Conservation (phyloP, 2,888 invertebrate genomes). For the Rhaphigaster nebulosa region DNA sequence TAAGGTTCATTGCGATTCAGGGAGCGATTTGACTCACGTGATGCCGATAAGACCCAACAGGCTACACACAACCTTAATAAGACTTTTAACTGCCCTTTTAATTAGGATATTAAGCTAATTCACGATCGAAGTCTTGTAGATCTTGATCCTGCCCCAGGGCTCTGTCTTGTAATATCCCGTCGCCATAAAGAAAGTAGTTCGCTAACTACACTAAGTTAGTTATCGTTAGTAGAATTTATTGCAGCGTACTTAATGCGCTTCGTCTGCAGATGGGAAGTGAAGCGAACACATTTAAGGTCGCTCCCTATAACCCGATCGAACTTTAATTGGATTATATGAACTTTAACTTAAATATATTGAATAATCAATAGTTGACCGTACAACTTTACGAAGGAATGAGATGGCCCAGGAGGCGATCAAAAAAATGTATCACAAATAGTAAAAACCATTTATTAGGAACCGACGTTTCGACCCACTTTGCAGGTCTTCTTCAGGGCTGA, state of each 20-base stretch:
- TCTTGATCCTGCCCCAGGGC: not conserved
- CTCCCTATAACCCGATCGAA: not conserved
- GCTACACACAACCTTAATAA: conserved; percentile 7
- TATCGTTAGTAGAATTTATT: conserved; percentile 27
- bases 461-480: too few relatives aligned
- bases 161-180: not conserved
- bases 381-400: too few relatives aligned
- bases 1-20: conserved; percentile 7
- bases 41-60: not conserved
- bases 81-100: conserved; percentile 14
- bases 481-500: too few relatives aligned
- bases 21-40: not conserved
- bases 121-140: conserved; percentile 9
- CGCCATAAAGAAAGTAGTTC: conserved; percentile 8
- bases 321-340: not conserved
- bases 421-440: too few relatives aligned
- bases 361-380: too few relatives aligned
- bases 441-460: too few relatives aligned
- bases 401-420: too few relatives aligned
- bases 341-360: not conserved
- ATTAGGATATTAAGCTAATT: not conserved
- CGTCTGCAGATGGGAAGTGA: not conserved
- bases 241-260: not conserved
- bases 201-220: not conserved
- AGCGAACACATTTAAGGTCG: not conserved